Conservation (phyloP, 2,888 invertebrate genomes). For the Scaptomyza reducta region DNA sequence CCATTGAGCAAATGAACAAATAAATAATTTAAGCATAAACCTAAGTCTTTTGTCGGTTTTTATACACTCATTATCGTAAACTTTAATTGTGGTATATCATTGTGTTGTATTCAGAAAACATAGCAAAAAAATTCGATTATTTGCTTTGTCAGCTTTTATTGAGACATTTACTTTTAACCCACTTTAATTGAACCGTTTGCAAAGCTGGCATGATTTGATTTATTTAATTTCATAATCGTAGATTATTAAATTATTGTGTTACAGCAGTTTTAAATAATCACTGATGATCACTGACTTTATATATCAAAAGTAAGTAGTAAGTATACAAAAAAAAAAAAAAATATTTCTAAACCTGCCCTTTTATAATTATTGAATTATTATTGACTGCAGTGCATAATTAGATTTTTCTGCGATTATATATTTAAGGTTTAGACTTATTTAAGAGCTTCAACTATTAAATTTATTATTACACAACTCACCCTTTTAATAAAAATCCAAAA, state of each 20-base stretch:
- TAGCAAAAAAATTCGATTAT: neutral
- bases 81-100: neutral
- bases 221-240: neutral
- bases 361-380: too few species aligned
- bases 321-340: too few species aligned
- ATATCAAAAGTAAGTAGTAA: too few species aligned
- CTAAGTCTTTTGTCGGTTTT: constrained; percentile 29
- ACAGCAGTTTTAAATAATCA: too few species aligned
- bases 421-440: too few species aligned
- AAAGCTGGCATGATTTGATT: neutral
- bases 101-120: neutral
- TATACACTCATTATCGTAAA: neutral
- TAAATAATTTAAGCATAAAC: constrained; percentile 61
- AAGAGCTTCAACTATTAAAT: too few species aligned
- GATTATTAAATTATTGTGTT: too few species aligned
- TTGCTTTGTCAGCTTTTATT: constrained; percentile 38
- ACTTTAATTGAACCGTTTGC: neutral
- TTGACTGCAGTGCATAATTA: too few species aligned
- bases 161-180: constrained; percentile 9
- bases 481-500: neutral
- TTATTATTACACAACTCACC: neutral
- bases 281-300: too few species aligned
- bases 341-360: too few species aligned
- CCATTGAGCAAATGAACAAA: constrained; percentile 33
- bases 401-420: too few species aligned